These are phyloP conservation scores for Lemur catta DNA, from an alignment of 2,797 vertebrate genomes.

Conservation along the genomic window DNA sequence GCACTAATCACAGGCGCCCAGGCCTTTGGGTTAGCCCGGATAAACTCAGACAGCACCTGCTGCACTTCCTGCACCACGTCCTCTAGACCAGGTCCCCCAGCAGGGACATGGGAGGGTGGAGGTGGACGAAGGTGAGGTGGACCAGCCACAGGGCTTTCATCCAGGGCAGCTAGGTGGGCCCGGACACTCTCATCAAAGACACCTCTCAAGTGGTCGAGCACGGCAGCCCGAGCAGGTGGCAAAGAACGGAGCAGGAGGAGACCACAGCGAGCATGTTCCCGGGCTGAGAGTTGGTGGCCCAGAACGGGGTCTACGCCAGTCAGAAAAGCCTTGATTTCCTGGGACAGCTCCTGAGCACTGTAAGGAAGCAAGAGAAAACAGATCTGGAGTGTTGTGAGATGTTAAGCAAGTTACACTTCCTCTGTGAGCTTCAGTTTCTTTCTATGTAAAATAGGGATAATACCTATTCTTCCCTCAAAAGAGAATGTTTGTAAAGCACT, in stretches of 20 bases:
- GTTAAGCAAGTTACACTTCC: background rate
- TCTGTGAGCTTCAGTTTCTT: background rate
- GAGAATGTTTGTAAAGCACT: background rate
- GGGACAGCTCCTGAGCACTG: slow-evolving; percentile 92
- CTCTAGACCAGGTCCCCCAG: slow-evolving; percentile 78
- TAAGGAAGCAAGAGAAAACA: slow-evolving; percentile 9
- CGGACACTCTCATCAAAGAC: slow-evolving; percentile 95
- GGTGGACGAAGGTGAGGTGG: slow-evolving; percentile 74
- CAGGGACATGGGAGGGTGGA: slow-evolving; percentile 69
- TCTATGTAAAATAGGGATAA: background rate
- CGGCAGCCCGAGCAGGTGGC: slow-evolving; percentile 91
- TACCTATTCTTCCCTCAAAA: background rate
- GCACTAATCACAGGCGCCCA: slow-evolving; percentile 94
- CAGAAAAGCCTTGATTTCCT: slow-evolving; percentile 96
- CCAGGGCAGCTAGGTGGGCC: slow-evolving; percentile 89
- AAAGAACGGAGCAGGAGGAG: slow-evolving; percentile 92
- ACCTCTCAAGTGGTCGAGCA: slow-evolving; percentile 92
- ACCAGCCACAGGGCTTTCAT: slow-evolving; percentile 82
- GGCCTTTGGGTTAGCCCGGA: slow-evolving; percentile 90
- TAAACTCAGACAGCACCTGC: slow-evolving; percentile 90
- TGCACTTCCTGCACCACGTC: slow-evolving; percentile 89
- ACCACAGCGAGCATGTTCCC: slow-evolving; percentile 93
- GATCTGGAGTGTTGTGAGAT: background rate
- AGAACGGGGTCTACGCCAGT: slow-evolving; percentile 90
- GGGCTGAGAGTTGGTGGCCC: slow-evolving; percentile 91